Conservation (phyloP, 2,888 invertebrate genomes). For the Enoplolaimus lenunculus region DNA sequence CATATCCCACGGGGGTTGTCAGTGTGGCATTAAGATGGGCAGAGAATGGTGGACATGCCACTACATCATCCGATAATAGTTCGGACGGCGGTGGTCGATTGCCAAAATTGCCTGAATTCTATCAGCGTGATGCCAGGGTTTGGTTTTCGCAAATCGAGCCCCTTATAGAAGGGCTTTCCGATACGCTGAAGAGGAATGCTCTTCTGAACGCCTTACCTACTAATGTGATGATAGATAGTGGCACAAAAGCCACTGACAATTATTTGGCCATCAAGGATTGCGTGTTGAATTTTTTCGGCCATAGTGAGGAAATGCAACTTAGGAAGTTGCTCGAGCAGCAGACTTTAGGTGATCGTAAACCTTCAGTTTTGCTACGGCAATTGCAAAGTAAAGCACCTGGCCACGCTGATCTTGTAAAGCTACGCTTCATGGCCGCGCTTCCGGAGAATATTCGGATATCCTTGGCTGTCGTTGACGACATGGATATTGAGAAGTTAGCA, state of each 20-base stretch:
- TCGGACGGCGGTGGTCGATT: neutral
- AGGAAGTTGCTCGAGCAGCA: constrained; percentile 4
- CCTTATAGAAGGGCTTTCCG: neutral
- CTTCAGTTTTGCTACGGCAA: neutral
- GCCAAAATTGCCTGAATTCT: constrained; percentile 11
- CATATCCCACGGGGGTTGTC: neutral
- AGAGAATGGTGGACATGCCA: neutral
- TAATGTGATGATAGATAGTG: constrained; percentile 11
- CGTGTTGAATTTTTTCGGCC: constrained; percentile 8
- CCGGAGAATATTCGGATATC: constrained; percentile 5
- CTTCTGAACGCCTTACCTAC: constrained; percentile 11
- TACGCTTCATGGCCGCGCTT: constrained; percentile 11
- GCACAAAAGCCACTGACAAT: constrained; percentile 10
- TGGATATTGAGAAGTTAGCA: constrained; percentile 7
- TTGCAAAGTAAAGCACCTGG: constrained; percentile 1
- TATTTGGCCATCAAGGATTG: constrained; percentile 3
- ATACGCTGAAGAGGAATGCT: neutral
- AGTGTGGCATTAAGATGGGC: neutral
- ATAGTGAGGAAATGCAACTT: constrained; percentile 8
- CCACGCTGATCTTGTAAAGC: constrained; percentile 2
- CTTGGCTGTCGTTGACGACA: constrained; percentile 3
- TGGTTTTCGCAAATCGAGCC: constrained; percentile 15
- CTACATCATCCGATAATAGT: neutral
- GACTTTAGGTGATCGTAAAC: constrained; percentile 12
- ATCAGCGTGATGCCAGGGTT: neutral